Evolutionary conservation across 2,888 invertebrate genomes (phyloP).

Genomic region (Sphaerophoria rueppellii): DNA sequence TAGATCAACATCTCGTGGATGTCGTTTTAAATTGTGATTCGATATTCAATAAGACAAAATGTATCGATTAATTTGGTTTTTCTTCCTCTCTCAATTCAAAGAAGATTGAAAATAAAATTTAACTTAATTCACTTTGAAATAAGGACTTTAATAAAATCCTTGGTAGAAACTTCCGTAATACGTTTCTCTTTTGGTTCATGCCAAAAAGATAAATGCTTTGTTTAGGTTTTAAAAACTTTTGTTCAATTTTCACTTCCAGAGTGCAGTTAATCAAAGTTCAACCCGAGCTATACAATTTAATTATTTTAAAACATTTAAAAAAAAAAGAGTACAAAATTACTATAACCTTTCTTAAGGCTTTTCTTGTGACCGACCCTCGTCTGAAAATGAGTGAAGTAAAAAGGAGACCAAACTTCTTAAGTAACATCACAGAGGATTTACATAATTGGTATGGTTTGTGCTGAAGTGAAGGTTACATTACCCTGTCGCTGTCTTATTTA

Average conservation of each 20-base stretch:
- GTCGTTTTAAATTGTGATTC: constrained; percentile 33
- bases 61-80: constrained; percentile 9
- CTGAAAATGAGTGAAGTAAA: background rate
- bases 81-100: background rate
- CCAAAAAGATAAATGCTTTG: background rate
- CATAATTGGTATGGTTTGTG: background rate
- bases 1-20: constrained; percentile 45
- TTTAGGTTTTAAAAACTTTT: constrained; percentile 21
- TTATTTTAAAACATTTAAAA: constrained; percentile 73
- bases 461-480: constrained; percentile 21
- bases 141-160: background rate
- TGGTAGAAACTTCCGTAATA: background rate
- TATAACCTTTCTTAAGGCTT: constrained; percentile 14
- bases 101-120: constrained; percentile 27
- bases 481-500: constrained; percentile 23
- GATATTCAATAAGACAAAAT: background rate
- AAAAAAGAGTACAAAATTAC: too few relatives aligned
- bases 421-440: constrained; percentile 14
- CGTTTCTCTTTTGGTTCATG: too few relatives aligned
- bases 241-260: constrained; percentile 48
- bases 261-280: constrained; percentile 78
- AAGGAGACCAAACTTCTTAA: background rate
- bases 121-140: constrained; percentile 31
- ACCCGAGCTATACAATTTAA: constrained; percentile 79
- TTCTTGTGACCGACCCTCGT: background rate